These are phyloP conservation scores for Ormyrus pomaceus DNA, from an alignment of 2,888 invertebrate species.

Conservation along the genomic window DNA sequence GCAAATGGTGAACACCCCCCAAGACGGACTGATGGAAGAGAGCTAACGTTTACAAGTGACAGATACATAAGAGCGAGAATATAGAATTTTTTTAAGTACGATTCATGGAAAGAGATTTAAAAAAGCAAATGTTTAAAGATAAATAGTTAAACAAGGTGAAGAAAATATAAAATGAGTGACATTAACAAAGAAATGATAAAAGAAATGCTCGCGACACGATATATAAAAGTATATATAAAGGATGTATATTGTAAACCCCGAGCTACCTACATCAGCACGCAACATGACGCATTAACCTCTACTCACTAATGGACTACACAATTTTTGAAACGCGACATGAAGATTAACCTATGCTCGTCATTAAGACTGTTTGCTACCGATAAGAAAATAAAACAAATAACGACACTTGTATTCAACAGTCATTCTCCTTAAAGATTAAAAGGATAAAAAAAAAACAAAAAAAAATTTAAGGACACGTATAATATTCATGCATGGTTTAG, in stretches of 20 bases:
- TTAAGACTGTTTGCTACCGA: conserved; percentile 74
- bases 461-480: conserved; percentile 72
- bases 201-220: conserved; percentile 51
- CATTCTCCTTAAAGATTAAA: conserved; percentile 61
- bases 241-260: conserved; percentile 63
- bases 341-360: conserved; percentile 73
- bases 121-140: conserved; percentile 28
- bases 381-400: conserved; percentile 65
- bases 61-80: conserved; percentile 52
- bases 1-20: conserved; percentile 49
- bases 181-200: conserved; percentile 28
- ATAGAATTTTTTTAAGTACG: conserved; percentile 47
- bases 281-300: conserved; percentile 71
- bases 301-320: conserved; percentile 72
- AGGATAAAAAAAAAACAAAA: conserved; percentile 50
- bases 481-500: conserved; percentile 75
- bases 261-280: conserved; percentile 70
- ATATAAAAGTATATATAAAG: conserved; percentile 57
- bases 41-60: conserved; percentile 56
- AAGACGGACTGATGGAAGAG: conserved; percentile 55
- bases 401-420: conserved; percentile 67
- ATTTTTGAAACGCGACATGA: conserved; percentile 72
- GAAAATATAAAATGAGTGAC: conserved; percentile 20
- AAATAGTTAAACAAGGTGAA: conserved; percentile 38
- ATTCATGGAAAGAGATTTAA: conserved; percentile 7